Evolutionary conservation across 1,140 invertebrate genomes (phyloP), one percentile per base, ranked within the genome.

Genomic region (Cecropterus lyciades): DNA sequence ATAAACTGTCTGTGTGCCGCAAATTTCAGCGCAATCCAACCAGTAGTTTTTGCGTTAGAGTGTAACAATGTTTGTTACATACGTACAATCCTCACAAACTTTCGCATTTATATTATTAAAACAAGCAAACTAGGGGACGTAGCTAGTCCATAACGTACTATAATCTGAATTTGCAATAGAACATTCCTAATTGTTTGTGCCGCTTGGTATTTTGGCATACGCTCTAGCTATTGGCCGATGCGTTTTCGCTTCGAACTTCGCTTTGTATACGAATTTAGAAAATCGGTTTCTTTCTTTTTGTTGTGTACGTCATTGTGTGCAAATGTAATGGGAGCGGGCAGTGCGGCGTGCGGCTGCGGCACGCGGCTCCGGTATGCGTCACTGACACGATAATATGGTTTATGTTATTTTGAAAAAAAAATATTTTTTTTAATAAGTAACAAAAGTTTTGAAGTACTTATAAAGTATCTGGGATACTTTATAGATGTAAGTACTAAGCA

Each of bases 241-340:
- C 80, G 80, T 82, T 85, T 85, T 85, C 80, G 81, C 79, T 76
- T 84, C 75, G 77, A 78, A 83, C 72, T 76, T 76, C 72, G 78
- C 84, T 84, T 87, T 86, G 84, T 86, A 82, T 90, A 87, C 83
- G 77, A 87, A 89, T 88, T 88, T 88, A 87, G 85, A 90, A 88
- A 84, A 84, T 80, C 66, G 73, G 72, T 73, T 77, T 74, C 75
- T 83, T 80, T 83, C 77, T 84, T 86, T 80, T 74, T 77, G 75
- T 72, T 66, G 72, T 78, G 77, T 66, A 75, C 71, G 75, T 82
- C 78, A 85, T 85, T 84, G 82, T 86, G 80, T 84, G 82, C 79
- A 72, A 86, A 84, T 86, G 80, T 84, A 82, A 84, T 84, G 75
- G 83, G 83, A 77, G 74, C 64, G 67, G 64, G 71, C 13, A 7